Conservation (phyloP, 2,797 vertebrate genomes). For the Discoglossus pictus region DNA sequence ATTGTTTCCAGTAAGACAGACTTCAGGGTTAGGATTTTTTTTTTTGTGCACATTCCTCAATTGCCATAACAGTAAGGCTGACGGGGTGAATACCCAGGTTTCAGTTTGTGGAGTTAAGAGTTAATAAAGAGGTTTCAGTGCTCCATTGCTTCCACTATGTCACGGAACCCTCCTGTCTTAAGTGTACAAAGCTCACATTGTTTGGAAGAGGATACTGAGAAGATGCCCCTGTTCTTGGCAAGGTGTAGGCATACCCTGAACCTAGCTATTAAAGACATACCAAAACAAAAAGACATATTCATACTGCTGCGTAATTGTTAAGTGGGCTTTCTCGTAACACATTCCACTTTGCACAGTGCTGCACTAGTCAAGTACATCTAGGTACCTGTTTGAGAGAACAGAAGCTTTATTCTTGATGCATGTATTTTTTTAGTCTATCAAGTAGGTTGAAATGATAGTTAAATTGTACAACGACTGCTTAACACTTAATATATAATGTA, state of each 20-base stretch:
- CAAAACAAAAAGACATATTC: slow-evolving; percentile 63
- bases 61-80: too few species aligned
- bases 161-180: slow-evolving; percentile 63
- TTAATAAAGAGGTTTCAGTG: slow-evolving; percentile 58
- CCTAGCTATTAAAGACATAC: slow-evolving; percentile 61
- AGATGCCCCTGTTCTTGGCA: slow-evolving; percentile 70
- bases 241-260: slow-evolving; percentile 65
- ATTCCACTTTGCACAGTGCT: slow-evolving; percentile 17
- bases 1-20: slow-evolving; percentile 14
- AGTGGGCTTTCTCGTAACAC: slow-evolving; percentile 38
- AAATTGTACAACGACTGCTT: too few species aligned
- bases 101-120: slow-evolving; percentile 48
- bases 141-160: slow-evolving; percentile 62
- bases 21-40: background rate
- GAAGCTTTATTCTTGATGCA: too few species aligned
- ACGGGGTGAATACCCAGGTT: slow-evolving; percentile 46
- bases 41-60: slow-evolving; percentile 22
- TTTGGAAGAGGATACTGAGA: slow-evolving; percentile 62
- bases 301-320: slow-evolving; percentile 53
- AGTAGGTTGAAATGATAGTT: too few species aligned
- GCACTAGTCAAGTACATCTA: background rate
- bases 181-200: slow-evolving; percentile 71
- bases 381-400: too few species aligned
- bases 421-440: too few species aligned
- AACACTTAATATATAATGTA: too few species aligned